Conservation (phyloP, 2,113 vertebrate species). For the Canis aureus region DNA sequence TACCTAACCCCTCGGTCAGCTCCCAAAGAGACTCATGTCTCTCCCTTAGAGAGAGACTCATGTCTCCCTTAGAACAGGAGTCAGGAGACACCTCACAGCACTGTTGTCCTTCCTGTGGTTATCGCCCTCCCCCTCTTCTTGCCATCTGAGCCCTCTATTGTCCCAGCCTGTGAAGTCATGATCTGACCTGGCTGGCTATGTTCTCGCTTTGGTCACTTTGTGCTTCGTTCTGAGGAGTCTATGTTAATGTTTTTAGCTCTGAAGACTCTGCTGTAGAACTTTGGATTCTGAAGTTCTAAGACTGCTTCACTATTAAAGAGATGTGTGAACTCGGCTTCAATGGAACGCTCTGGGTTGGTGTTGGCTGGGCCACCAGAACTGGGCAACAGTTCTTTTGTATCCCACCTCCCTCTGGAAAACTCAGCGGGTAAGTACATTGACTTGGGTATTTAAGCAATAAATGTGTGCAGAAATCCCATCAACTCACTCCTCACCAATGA, state of each 20-base stretch:
- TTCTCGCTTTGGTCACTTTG: neutral
- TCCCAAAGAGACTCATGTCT: neutral
- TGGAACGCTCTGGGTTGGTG: neutral
- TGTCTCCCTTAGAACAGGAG: neutral
- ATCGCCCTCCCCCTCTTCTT: no score
- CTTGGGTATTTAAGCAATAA: neutral
- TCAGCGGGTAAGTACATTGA: neutral
- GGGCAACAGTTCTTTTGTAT: neutral
- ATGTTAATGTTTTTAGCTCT: neutral
- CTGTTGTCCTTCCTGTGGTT: rapidly evolving
- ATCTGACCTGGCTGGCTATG: rapidly evolving
- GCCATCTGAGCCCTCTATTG: neutral
- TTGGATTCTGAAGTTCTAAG: slow-evolving; percentile 42
- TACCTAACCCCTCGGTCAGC: neutral
- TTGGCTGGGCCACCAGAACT: neutral
- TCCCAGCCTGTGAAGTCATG: neutral
- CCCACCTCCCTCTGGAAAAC: neutral
- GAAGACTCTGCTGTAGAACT: neutral
- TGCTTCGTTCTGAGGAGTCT: neutral
- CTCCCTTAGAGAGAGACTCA: neutral
- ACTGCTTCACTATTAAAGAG: neutral
- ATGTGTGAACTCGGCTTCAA: neutral
- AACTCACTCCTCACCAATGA: neutral
- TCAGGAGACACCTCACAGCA: rapidly evolving
- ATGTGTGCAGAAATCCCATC: neutral